Evolutionary conservation across 2,113 vertebrate species (phyloP), one percentile per base, ranked within the genome.

Genomic region (Microtus pennsylvanicus): DNA sequence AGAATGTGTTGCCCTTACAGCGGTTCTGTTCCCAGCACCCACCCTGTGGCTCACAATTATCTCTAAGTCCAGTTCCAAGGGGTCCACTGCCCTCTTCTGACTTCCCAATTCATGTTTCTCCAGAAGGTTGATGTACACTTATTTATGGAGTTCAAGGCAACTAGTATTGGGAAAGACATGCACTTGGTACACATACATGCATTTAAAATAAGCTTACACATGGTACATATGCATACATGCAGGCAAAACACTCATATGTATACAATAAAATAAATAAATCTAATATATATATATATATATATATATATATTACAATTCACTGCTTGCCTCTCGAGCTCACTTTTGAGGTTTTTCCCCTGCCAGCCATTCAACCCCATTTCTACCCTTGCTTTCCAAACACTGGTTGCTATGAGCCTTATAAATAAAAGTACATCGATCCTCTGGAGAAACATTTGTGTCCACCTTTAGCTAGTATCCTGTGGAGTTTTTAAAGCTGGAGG

Each of bases 391-490:
- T 96, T 63, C 87, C 67, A 63, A 87, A 92, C 55, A 77, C 85
- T 63, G 47, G 67, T 92, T 96, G 76, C 90, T 90, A 93, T 97
- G 88, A 82, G 63, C 28, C 94, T 28, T 28, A 88, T 90, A 86
- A 95, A 96, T 96, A 91, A 96, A 97, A 87, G 91, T 38, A 91
- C 86, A 94, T 93, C 93, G 95, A 69, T 55, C 93, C 93, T 96
- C 75, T 83, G 74, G 90, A 93, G 85, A 92, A 89, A 96, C 70
- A 47, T 96, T 93, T 92, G 65, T 72, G 47, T 92, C 88, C 76
- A 92, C 92, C 96, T 97, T 96, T 89, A 94, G 90, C 94, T 91
- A 87, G 67, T 65, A 82, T 95, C 96, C 92, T 70, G 81, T 63
- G 72, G 96, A n/a, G 90, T 89, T 97, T 95, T 94, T 94, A 90